A percentile compares a stretch with the other conserved stretches of the same genome.
These are phyloP conservation scores for Ginglymostoma cirratum DNA, from an alignment of 2,113 vertebrate species.

Conservation along the genomic window DNA sequence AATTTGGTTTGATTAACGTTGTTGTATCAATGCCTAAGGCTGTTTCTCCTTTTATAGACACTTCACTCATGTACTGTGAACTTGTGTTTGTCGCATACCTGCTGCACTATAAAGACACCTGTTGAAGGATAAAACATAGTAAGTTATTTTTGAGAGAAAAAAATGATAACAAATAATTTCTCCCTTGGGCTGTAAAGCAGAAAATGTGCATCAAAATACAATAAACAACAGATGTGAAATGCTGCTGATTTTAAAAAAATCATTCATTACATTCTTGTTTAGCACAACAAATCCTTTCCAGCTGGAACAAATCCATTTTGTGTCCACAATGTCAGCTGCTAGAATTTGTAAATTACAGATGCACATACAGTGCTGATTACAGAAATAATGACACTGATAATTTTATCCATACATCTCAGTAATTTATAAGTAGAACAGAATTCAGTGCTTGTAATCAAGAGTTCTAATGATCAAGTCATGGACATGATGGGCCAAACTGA, in stretches of 20 bases:
- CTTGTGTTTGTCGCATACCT: not conserved
- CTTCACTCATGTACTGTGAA: not conserved
- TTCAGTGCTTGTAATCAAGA: not conserved
- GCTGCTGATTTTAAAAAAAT: not conserved
- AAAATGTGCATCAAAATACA: constrained; percentile 2
- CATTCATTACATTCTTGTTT: constrained; percentile 1
- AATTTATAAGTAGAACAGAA: not conserved
- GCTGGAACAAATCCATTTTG: not conserved
- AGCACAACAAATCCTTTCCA: not conserved
- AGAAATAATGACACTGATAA: not conserved
- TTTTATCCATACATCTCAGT: not conserved
- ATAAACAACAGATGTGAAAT: constrained; percentile 28
- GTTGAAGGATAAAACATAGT: not conserved
- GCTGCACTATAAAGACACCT: not conserved
- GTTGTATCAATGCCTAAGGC: not conserved
- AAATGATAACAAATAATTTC: not conserved
- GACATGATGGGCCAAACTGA: not conserved
- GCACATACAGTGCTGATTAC: not conserved
- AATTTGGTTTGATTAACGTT: not conserved
- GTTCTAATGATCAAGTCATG: not conserved
- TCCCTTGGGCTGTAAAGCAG: not conserved
- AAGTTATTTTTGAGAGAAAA: not conserved
- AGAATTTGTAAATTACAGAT: not conserved
- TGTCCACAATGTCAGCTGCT: not conserved
- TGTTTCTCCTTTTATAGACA: not conserved